Evolutionary conservation across 2,113 vertebrate genomes (phyloP).

Genomic region (Scartelaos histophorus): DNA sequence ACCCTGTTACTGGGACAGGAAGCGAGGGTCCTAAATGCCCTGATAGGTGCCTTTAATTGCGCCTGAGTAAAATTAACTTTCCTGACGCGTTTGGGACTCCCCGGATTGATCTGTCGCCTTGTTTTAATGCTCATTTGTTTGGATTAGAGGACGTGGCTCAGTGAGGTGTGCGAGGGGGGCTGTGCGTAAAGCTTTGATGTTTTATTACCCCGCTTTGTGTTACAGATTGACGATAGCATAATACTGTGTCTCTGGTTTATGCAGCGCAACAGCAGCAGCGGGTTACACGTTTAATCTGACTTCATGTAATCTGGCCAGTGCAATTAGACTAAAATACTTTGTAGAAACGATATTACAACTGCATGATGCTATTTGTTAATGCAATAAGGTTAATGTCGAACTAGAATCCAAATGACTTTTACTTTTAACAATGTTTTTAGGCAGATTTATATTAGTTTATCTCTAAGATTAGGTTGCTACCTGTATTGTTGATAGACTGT

Average conservation of each 20-base stretch:
- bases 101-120: not conserved
- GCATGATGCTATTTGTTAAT: not conserved
- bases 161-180: constrained; percentile 36
- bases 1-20: constrained; percentile 61
- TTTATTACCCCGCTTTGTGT: not conserved
- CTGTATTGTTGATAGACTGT: no score
- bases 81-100: constrained; percentile 32
- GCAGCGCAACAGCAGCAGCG: not conserved
- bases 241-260: not conserved
- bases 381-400: not conserved
- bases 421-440: not conserved
- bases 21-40: constrained; percentile 55
- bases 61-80: constrained; percentile 66
- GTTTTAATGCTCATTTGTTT: constrained; percentile 13
- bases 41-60: constrained; percentile 54
- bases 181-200: not conserved
- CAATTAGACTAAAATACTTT: constrained; percentile 2
- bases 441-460: not conserved
- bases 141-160: not conserved
- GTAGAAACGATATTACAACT: not conserved
- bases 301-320: constrained; percentile 7
- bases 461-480: no score
- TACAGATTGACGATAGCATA: constrained; percentile 2
- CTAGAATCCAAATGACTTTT: not conserved
- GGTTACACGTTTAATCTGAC: not conserved